Conservation (phyloP, 1,140 invertebrate species). For the Patella vulgata region DNA sequence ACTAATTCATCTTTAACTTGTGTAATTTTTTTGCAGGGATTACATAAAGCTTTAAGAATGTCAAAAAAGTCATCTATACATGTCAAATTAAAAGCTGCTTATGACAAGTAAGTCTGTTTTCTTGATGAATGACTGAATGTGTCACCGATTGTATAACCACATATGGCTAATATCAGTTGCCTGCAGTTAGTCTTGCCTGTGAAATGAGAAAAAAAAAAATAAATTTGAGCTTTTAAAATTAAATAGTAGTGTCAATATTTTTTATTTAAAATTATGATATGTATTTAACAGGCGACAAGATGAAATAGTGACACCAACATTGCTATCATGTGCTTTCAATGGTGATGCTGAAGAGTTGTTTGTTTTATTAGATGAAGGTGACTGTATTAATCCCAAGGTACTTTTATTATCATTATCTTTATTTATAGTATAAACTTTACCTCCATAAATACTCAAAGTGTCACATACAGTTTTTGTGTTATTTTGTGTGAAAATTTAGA, state of each 20-base stretch:
- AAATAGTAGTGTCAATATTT: too few species aligned
- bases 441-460: too few species aligned
- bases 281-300: conserved; percentile 54
- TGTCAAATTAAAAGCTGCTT: conserved; percentile 37
- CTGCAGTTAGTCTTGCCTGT: not conserved
- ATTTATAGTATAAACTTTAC: too few species aligned
- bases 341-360: conserved; percentile 53
- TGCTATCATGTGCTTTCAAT: conserved; percentile 48
- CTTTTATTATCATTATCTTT: too few species aligned
- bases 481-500: too few species aligned
- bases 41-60: conserved; percentile 42
- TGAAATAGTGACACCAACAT: conserved; percentile 47
- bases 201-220: not conserved
- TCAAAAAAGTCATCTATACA: conserved; percentile 47
- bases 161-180: too few species aligned
- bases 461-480: too few species aligned
- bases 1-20: too few species aligned
- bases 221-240: not conserved
- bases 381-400: conserved; percentile 55
- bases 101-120: conserved; percentile 42
- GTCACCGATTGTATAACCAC: too few species aligned
- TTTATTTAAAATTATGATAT: conserved; percentile 32
- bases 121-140: too few species aligned
- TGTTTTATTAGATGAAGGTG: conserved; percentile 55
- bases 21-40: conserved; percentile 43